A percentile compares a stretch with the other conserved stretches of the same genome.
phyloP scores from a whole-genome alignment of 2,113 vertebrate genomes.

The Microcebus ravelobensis region DNA sequence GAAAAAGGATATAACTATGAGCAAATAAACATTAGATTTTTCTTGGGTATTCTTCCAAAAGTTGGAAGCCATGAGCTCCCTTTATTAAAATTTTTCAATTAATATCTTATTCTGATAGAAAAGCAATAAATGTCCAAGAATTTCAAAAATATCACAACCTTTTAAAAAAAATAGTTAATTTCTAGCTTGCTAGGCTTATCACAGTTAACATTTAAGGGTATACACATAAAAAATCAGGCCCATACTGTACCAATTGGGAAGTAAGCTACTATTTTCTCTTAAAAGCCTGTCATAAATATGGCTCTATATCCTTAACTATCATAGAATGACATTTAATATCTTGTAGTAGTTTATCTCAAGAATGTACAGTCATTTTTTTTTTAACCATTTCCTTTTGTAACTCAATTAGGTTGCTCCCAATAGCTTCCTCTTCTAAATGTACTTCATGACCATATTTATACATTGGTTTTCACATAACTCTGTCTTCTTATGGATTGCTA shows the following conservation, averaged over 20 bases:
- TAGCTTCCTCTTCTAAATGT: background rate
- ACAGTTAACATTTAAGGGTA: background rate
- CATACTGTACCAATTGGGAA: background rate
- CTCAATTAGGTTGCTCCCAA: background rate
- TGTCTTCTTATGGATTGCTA: background rate
- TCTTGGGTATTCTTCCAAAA: background rate
- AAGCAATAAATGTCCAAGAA: background rate
- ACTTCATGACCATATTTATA: background rate
- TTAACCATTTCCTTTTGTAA: background rate
- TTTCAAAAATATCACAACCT: background rate
- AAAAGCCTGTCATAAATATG: background rate
- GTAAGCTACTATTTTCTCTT: slow-evolving; percentile 9
- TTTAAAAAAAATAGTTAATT: background rate
- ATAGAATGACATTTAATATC: background rate
- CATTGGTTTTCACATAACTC: background rate
- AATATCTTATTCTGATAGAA: background rate
- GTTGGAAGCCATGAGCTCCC: background rate
- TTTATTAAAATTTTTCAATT: background rate
- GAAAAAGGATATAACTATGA: background rate
- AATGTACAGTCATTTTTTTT: background rate
- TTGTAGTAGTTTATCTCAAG: background rate
- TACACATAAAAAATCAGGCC: background rate
- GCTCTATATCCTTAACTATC: background rate
- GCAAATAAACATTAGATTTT: background rate
- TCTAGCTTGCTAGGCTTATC: background rate